These are phyloP conservation scores for Tragelaphus oryx DNA, from an alignment of 2,797 vertebrate genomes.

Conservation along the genomic window DNA sequence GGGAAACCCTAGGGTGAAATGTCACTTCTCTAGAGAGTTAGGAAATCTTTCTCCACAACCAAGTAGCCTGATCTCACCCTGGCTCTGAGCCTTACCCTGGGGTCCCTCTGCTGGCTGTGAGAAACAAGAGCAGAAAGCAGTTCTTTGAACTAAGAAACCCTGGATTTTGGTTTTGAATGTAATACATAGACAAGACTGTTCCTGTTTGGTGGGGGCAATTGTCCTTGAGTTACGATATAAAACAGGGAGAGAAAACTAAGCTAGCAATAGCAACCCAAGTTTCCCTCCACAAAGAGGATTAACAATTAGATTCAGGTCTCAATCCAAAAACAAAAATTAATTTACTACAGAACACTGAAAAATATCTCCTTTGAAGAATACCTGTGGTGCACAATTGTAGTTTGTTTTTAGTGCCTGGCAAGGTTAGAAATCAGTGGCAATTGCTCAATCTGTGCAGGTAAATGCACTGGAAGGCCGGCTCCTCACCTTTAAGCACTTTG, in stretches of 20 bases:
- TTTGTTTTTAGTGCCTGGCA: background rate
- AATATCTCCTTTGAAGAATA: background rate
- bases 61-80: background rate
- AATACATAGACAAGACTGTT: background rate
- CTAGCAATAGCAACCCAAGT: background rate
- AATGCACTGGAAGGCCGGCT: background rate
- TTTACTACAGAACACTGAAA: background rate
- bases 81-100: background rate
- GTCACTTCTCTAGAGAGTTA: background rate
- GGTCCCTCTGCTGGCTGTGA: background rate
- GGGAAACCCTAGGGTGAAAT: constrained; percentile 21
- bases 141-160: background rate
- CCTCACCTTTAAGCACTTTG: background rate
- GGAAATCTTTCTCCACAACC: background rate
- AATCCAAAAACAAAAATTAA: background rate
- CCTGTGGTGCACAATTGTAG: background rate
- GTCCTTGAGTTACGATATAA: background rate
- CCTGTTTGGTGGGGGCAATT: background rate
- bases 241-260: background rate
- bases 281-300: background rate
- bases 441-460: background rate
- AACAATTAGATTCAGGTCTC: background rate
- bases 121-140: background rate
- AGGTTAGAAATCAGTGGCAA: background rate
- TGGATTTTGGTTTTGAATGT: background rate